Base-by-base conservation (phyloP, 2,888 invertebrate genomes). In the Chloroclystis v-ata region DNA sequence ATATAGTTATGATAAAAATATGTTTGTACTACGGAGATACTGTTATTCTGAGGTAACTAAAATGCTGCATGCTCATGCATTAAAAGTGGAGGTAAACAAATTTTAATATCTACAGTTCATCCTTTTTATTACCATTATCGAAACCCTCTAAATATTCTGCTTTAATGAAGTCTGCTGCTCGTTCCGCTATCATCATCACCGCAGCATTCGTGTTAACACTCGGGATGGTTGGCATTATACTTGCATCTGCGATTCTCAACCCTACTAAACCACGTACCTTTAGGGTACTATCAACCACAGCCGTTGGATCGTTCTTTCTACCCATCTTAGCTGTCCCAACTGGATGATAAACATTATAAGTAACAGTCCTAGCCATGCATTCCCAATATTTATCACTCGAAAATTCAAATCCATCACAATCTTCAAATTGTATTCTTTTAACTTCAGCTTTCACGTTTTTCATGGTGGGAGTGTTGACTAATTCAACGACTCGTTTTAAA, bases 271-370 rank as follows among this genome's bases (percentile, higher is more conserved):
- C 80, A 16, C 62, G 56, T 0, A 86, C 80, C 50, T 61, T 72
- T 1, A 86, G 57, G 53, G 67, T 70, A 42, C 56, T 71, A 49
- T 81, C 73, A 5, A 86, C 78, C 42, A 86, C 86, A 32, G 81
- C 59, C 0, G 67, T 63, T 4, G 64, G 55, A 48, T 84, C 82
- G 24, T 50, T 59, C 9, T 30, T 14, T 47, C 59, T 67, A 0
- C 86, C 86, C 86, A 86, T 86, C 54, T 81, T 84, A 11, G 75
- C 80, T 6, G 86, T 85, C 4, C 86, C 86, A 1, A 79, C 82
- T 9, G 82, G 86, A 63, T 86, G 86, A 44, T 84, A 85, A 1
- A 85, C 83, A 43, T 85, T 78, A 37, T 69, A 84, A 0, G 85
- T 85, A 0, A 85, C 59, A 12, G 80, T 79, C 54, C 75, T 72